Base-by-base conservation (phyloP, 1,140 invertebrate genomes). In the Antheraea mylitta region DNA sequence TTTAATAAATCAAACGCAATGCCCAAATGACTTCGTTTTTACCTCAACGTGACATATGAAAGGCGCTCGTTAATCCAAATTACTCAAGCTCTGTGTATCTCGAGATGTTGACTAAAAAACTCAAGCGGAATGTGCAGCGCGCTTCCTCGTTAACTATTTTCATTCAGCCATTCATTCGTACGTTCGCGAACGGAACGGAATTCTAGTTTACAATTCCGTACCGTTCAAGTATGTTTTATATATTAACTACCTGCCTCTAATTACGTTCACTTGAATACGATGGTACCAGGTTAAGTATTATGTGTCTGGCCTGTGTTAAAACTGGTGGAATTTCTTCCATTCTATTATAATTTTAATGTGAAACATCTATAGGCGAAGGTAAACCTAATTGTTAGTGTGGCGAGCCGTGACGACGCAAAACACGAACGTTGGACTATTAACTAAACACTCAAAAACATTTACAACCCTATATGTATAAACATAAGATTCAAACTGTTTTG, bases 121-220 rank as follows among this genome's bases (percentile, higher is more conserved):
- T 22, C 60, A 18, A 61, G 36, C 36, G 60, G 60, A 61, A 61
- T 61, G 60, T 61, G 36, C 60, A 36, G 18, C 60, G 19, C 18
- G 60, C 60, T 61, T 53, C 45, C 45, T 53, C 60, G 60, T 61
- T 61, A 61, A 61, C 60, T 61, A 61, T 18, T 61, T 61, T 36
- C 18, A 61, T 61, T 61, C 60, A 22, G 10, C 36, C 60, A 61
- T 61, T 61, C 60, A 36, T 19, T 36, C 19, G 18, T 36, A 30
- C 60, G 60, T 36, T 61, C 60, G 19, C 60, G 45, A 53, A 53
- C 16, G 45, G 16, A 53, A 53, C 45, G 45, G 11, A 53, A 13
- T 53, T 53, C 16, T 16, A 53, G 45, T 53, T 16, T 13, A 13
- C 45, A 16, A 53, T 53, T 42, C 16, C 45, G 45, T 53, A 13